phyloP scores from a whole-genome alignment of 2,797 vertebrate genomes.

The Hybognathus amarus region DNA sequence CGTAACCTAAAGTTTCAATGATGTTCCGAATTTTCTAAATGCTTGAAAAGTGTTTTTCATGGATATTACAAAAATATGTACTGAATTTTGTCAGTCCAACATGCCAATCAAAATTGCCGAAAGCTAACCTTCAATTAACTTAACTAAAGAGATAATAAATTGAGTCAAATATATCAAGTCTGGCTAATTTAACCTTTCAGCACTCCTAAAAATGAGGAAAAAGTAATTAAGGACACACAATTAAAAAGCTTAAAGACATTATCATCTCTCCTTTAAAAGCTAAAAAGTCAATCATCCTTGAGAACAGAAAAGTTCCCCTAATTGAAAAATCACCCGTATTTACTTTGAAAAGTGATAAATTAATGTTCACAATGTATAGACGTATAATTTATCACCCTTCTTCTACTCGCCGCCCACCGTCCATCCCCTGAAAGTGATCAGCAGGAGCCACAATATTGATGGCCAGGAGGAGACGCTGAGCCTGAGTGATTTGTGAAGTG shows the following conservation, averaged over 20 bases:
- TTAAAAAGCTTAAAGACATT: slow-evolving; percentile 1
- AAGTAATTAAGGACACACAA: slow-evolving; percentile 12
- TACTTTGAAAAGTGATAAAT: slow-evolving; percentile 10
- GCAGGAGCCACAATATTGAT: slow-evolving; percentile 20
- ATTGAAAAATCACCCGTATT: neutral
- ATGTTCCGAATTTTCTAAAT: neutral
- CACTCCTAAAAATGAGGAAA: neutral
- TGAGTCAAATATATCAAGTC: neutral
- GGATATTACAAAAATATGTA: neutral
- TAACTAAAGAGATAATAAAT: neutral
- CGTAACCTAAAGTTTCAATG: neutral
- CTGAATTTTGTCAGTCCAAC: neutral
- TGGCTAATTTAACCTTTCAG: neutral
- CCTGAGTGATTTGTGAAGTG: neutral
- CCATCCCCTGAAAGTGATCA: slow-evolving; percentile 11
- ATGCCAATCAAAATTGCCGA: neutral
- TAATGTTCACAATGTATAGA: neutral
- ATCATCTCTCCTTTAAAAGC: slow-evolving; percentile 6
- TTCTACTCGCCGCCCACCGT: neutral
- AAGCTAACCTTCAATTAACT: neutral
- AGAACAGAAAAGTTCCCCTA: slow-evolving; percentile 19
- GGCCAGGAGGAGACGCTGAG: neutral
- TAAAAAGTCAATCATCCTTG: slow-evolving; percentile 1
- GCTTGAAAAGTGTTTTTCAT: neutral
- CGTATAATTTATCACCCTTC: slow-evolving; percentile 21